Evolutionary conservation across 1,140 invertebrate species (phyloP).

Genomic region (Apis laboriosa): DNA sequence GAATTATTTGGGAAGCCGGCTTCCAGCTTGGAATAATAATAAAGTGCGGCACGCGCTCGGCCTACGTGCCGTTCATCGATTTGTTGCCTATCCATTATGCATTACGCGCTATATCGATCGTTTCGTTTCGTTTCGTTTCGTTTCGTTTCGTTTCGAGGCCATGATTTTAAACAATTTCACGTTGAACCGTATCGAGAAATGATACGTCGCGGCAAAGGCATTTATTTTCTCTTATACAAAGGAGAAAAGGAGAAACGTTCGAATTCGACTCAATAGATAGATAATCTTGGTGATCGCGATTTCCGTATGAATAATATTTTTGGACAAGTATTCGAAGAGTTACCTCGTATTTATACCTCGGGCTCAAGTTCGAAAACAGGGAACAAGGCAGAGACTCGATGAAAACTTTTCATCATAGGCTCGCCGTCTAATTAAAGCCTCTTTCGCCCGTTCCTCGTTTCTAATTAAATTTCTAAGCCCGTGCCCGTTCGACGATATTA

Average conservation of each 20-base stretch:
- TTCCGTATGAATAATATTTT: no score
- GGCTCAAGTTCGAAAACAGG: no score
- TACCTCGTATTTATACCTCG: no score
- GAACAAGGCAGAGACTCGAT: no score
- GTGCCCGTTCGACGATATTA: neutral
- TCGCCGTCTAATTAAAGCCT: slow-evolving; percentile 2
- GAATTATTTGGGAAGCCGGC: slow-evolving; percentile 32
- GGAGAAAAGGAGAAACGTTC: neutral
- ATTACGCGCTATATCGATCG: slow-evolving; percentile 25
- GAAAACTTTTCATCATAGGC: neutral
- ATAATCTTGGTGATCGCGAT: no score
- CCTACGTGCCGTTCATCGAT: slow-evolving; percentile 3
- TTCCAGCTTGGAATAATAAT: slow-evolving; percentile 41
- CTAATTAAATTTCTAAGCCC: slow-evolving; percentile 15
- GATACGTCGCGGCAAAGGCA: slow-evolving; percentile 16
- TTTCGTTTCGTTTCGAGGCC: slow-evolving; percentile 15
- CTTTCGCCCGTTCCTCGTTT: no score
- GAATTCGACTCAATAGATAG: neutral
- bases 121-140: slow-evolving; percentile 15
- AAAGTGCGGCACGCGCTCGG: slow-evolving; percentile 15
- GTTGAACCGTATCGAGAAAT: neutral
- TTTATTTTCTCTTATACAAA: neutral
- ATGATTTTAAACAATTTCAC: slow-evolving; percentile 45
- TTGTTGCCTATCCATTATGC: slow-evolving; percentile 39
- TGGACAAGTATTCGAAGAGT: no score